These are phyloP conservation scores for Synergus itoensis DNA, from an alignment of 2,888 invertebrate genomes.

Conservation along the genomic window DNA sequence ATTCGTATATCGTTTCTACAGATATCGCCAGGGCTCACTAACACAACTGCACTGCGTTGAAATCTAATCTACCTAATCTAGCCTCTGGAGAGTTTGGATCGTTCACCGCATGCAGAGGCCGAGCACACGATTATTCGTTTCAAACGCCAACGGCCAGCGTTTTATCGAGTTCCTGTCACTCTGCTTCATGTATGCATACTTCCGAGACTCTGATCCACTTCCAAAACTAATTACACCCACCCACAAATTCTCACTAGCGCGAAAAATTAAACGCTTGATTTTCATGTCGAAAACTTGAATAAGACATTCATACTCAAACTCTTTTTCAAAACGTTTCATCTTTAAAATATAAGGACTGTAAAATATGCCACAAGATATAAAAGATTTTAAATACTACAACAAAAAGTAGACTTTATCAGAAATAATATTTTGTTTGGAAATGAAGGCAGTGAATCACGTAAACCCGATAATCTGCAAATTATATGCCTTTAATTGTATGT, in stretches of 20 bases:
- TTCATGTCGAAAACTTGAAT: background rate
- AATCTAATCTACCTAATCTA: constrained; percentile 38
- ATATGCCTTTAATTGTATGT: too few species aligned
- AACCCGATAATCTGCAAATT: too few species aligned
- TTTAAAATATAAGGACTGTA: background rate
- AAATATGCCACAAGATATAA: background rate
- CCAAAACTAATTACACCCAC: constrained; percentile 15
- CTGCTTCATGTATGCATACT: background rate
- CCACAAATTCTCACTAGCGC: background rate
- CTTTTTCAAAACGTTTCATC: too few species aligned
- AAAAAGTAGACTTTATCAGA: too few species aligned
- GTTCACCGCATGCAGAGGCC: constrained; percentile 20
- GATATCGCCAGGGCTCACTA: background rate
- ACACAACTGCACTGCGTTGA: constrained; percentile 5
- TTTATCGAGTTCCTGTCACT: constrained; percentile 40
- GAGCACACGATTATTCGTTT: constrained; percentile 19
- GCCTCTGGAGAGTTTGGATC: constrained; percentile 24
- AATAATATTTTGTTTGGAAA: background rate
- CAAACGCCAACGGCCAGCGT: constrained; percentile 24
- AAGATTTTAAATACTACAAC: too few species aligned
- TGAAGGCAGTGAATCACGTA: background rate
- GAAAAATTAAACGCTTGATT: background rate
- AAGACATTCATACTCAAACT: background rate
- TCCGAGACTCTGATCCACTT: constrained; percentile 13
- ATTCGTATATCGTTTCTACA: constrained; percentile 7